Evolutionary conservation across 1,140 invertebrate genomes (phyloP).

Genomic region (silkworm (Bombyx mori)): DNA sequence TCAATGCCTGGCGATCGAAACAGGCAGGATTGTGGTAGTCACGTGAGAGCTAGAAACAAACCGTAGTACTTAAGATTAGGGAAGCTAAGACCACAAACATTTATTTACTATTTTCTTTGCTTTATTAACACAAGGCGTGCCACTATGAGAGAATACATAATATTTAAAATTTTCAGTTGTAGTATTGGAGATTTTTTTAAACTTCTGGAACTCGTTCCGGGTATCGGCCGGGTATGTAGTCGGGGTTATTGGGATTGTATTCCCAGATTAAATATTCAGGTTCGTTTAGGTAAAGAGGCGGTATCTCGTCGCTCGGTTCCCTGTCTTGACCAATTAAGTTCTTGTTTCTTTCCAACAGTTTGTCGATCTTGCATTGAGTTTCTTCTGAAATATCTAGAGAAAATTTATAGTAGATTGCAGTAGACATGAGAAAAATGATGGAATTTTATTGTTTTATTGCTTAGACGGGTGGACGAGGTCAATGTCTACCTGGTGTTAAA

Average conservation of each 20-base stretch:
- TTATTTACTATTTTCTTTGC: too few relatives aligned
- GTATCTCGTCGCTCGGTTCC: slow-evolving; percentile 53
- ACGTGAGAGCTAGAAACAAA: too few relatives aligned
- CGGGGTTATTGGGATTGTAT: slow-evolving; percentile 63
- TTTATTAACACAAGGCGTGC: too few relatives aligned
- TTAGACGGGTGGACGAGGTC: too few relatives aligned
- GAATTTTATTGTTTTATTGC: background rate
- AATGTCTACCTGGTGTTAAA: too few relatives aligned
- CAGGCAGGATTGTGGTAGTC: too few relatives aligned
- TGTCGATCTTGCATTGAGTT: slow-evolving; percentile 42
- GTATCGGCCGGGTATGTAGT: slow-evolving; percentile 56
- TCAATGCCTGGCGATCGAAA: too few relatives aligned
- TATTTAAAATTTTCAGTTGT: too few relatives aligned
- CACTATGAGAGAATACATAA: too few relatives aligned
- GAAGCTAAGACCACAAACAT: too few relatives aligned
- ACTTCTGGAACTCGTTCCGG: slow-evolving; percentile 45
- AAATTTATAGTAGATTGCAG: background rate
- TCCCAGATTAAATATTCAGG: slow-evolving; percentile 67
- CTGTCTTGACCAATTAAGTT: slow-evolving; percentile 42
- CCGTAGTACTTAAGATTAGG: too few relatives aligned
- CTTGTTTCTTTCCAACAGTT: slow-evolving; percentile 51
- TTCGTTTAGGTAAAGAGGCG: slow-evolving; percentile 57
- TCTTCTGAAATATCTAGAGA: slow-evolving; percentile 46
- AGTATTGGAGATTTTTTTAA: slow-evolving; percentile 12
- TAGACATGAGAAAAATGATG: background rate